These are phyloP conservation scores for Oceanites oceanicus DNA, from an alignment of 2,113 vertebrate genomes.

Conservation along the genomic window DNA sequence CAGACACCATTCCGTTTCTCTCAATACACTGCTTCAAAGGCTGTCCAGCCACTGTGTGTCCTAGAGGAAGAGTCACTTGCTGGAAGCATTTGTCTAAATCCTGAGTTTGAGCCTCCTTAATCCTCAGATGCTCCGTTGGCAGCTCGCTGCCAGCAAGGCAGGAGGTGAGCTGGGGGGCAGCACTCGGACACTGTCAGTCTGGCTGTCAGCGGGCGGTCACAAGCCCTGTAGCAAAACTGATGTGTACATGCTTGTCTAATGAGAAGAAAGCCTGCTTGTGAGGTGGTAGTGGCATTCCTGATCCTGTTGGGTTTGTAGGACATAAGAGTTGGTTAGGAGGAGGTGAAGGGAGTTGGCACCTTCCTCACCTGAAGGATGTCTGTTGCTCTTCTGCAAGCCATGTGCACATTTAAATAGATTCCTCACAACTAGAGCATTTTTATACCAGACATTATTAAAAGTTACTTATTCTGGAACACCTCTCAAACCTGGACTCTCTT, in stretches of 20 bases:
- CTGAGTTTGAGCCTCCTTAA: not conserved
- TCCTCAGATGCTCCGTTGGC: not conserved
- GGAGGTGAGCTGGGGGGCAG: not conserved
- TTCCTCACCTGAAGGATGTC: not conserved
- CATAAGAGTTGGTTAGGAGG: not conserved
- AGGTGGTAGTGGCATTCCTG: not conserved
- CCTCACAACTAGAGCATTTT: not conserved
- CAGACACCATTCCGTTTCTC: not conserved
- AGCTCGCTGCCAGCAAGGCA: not conserved
- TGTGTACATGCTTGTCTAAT: not conserved
- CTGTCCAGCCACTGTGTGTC: not conserved
- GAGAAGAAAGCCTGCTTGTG: not conserved
- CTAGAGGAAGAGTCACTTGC: not conserved
- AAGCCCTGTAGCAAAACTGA: not conserved
- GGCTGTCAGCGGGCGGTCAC: not conserved
- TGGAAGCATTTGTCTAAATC: not conserved
- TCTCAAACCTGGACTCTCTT: not conserved
- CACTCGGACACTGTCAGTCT: fast-evolving
- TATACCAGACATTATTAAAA: not conserved
- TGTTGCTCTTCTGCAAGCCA: not conserved
- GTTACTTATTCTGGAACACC: not conserved
- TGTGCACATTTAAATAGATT: not conserved
- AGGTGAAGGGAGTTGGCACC: not conserved
- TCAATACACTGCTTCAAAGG: not conserved
- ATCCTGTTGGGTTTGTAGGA: not conserved